Conservation (phyloP, 2,113 vertebrate species). For the Microtus pennsylvanicus region DNA sequence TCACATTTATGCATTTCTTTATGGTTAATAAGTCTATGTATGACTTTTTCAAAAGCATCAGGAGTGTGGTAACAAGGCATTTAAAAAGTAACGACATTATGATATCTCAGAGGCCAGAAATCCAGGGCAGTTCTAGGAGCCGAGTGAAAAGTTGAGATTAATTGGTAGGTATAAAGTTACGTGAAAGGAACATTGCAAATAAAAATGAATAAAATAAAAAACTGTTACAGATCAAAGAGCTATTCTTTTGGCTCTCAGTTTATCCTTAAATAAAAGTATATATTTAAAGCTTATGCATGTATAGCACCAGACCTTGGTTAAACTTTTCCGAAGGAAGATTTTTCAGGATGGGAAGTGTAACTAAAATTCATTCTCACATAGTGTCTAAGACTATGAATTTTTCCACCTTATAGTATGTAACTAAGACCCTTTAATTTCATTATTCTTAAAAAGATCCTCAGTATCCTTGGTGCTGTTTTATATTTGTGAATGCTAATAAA, state of each 20-base stretch:
- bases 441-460: neutral
- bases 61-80: neutral
- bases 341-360: constrained; percentile 41
- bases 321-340: constrained; percentile 49
- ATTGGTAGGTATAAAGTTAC: constrained; percentile 24
- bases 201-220: constrained; percentile 53
- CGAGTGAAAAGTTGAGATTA: constrained; percentile 22
- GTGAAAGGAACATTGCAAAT: constrained; percentile 14
- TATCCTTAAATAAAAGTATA: constrained; percentile 5
- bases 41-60: constrained; percentile 12
- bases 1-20: constrained; percentile 22
- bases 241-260: constrained; percentile 15
- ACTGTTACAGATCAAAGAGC: constrained; percentile 31
- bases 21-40: neutral
- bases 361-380: constrained; percentile 43
- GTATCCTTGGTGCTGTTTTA: neutral
- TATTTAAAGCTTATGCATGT: neutral
- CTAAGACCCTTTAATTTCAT: neutral
- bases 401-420: neutral
- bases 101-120: neutral
- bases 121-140: neutral
- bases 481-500: neutral
- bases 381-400: constrained; percentile 19
- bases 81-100: constrained; percentile 5
- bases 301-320: neutral